phyloP scores from a whole-genome alignment of 2,888 invertebrate species.

The Drosophila koepferae region DNA sequence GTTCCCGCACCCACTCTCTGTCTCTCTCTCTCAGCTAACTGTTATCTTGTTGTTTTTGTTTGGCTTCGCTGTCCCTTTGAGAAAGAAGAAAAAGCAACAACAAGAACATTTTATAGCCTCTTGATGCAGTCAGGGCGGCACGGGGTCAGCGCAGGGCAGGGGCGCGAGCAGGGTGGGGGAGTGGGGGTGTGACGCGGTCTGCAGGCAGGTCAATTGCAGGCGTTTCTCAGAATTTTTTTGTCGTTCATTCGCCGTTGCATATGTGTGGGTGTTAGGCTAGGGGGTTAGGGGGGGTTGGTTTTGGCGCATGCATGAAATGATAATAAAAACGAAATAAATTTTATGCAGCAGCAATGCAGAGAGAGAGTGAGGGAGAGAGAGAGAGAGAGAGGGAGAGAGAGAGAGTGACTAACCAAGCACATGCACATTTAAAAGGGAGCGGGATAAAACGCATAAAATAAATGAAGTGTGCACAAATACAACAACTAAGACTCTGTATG shows the following conservation, averaged over 20 bases:
- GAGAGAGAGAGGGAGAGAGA: constrained; percentile 22
- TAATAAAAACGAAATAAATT: constrained; percentile 79
- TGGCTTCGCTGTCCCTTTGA: constrained; percentile 53
- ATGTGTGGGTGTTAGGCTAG: constrained; percentile 21
- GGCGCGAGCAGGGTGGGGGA: constrained; percentile 47
- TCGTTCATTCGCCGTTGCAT: constrained; percentile 31
- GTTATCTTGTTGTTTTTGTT: constrained; percentile 29
- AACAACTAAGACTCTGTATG: constrained; percentile 10
- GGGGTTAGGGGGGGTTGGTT: constrained; percentile 6
- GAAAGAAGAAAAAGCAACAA: constrained; percentile 45
- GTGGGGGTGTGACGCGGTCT: not conserved
- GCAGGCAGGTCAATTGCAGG: constrained; percentile 72
- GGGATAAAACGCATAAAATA: constrained; percentile 74
- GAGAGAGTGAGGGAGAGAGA: constrained; percentile 1
- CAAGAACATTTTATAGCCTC: constrained; percentile 61
- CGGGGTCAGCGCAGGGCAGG: not conserved
- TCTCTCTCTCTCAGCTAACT: not conserved
- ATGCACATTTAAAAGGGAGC: constrained; percentile 68
- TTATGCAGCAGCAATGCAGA: constrained; percentile 65
- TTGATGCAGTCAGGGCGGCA: constrained; percentile 18
- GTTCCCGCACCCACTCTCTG: not conserved
- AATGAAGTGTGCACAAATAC: constrained; percentile 68
- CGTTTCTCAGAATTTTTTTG: constrained; percentile 71
- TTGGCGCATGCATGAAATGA: constrained; percentile 67
- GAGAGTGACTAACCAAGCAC: constrained; percentile 73